phyloP scores from a whole-genome alignment of 2,888 invertebrate species.

The Taphrorychus bicolor region DNA sequence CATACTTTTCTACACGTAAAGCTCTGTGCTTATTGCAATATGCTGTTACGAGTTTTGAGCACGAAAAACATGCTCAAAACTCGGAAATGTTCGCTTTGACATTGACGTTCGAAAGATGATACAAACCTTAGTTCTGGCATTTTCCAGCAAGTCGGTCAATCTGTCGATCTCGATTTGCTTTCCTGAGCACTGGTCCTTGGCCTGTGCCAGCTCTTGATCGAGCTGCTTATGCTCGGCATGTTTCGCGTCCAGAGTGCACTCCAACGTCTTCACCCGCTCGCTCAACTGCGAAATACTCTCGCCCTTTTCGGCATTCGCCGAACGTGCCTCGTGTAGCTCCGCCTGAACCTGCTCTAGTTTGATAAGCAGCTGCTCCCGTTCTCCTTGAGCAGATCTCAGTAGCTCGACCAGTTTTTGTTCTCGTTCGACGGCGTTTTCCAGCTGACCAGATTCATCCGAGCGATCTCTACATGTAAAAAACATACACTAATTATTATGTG shows the following conservation, averaged over 20 bases:
- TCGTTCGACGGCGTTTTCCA: conserved; percentile 71
- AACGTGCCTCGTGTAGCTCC: conserved; percentile 71
- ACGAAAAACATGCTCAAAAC: too few species aligned
- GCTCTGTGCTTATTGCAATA: too few species aligned
- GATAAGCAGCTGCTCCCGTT: conserved; percentile 73
- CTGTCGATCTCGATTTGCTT: conserved; percentile 82
- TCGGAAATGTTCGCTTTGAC: background rate
- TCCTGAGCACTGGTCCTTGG: conserved; percentile 77
- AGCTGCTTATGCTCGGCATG: conserved; percentile 77
- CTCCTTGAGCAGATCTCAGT: conserved; percentile 83
- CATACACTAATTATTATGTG: too few species aligned
- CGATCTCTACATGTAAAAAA: conserved; percentile 29
- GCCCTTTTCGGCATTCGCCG: conserved; percentile 60
- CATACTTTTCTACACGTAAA: too few species aligned
- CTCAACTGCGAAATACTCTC: conserved; percentile 70
- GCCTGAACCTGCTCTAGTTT: conserved; percentile 82
- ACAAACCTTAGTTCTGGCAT: conserved; percentile 79
- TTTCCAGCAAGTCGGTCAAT: conserved; percentile 79
- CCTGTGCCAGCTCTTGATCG: conserved; percentile 74
- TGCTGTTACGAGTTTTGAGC: too few species aligned
- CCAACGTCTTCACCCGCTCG: conserved; percentile 75
- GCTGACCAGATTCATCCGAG: conserved; percentile 47
- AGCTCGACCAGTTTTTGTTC: conserved; percentile 85
- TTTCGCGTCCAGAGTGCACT: conserved; percentile 76
- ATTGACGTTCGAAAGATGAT: background rate